Evolutionary conservation across 2,888 invertebrate species (phyloP).

Genomic region (Ophion costatus): DNA sequence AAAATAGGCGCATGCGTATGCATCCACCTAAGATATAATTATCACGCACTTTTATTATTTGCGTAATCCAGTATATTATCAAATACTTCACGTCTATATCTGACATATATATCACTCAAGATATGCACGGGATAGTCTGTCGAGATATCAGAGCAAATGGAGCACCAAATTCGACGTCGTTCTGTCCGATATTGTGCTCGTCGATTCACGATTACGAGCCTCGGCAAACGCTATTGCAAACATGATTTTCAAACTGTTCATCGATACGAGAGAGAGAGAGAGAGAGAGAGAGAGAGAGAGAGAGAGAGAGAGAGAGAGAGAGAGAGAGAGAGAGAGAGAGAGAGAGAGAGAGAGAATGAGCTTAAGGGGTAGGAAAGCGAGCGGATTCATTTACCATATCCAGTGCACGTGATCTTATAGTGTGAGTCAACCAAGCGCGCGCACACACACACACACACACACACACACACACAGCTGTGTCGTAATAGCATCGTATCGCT

Average conservation of each 20-base stretch:
- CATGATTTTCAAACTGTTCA: slow-evolving; percentile 43
- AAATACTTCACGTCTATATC: slow-evolving; percentile 22
- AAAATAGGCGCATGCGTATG: too few species aligned
- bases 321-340: neutral
- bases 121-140: neutral
- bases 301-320: slow-evolving; percentile 15
- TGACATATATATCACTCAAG: slow-evolving; percentile 33
- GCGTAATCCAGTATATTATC: neutral
- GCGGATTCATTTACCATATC: too few species aligned
- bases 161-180: too few species aligned
- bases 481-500: slow-evolving; percentile 31
- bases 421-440: too few species aligned
- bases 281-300: slow-evolving; percentile 8
- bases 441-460: too few species aligned
- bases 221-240: slow-evolving; percentile 41
- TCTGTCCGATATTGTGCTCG: neutral
- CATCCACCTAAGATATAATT: too few species aligned
- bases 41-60: too few species aligned
- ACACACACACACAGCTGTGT: neutral
- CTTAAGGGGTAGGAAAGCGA: too few species aligned
- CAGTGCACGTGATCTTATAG: too few species aligned
- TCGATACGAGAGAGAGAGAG: slow-evolving; percentile 1
- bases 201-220: slow-evolving; percentile 31
- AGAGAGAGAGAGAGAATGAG: slow-evolving; percentile 9
- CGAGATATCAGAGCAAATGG: neutral